phyloP scores from a whole-genome alignment of 2,888 invertebrate genomes.

The Yponomeuta plumbellus region DNA sequence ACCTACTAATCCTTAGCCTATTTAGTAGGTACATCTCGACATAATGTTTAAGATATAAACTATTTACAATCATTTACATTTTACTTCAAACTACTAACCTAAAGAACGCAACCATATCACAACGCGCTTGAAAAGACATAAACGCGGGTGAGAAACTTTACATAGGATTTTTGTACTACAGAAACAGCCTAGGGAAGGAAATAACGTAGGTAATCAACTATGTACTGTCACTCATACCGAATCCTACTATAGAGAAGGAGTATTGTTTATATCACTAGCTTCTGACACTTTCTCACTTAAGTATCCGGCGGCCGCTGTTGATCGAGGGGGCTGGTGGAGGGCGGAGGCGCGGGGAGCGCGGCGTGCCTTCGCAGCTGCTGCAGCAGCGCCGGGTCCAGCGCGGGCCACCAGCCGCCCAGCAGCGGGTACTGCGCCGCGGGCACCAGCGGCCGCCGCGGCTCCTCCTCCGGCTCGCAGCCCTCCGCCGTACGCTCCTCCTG shows the following conservation, averaged over 20 bases:
- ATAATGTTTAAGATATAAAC: constrained; percentile 28
- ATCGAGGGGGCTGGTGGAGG: constrained; percentile 46
- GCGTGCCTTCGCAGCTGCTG: constrained; percentile 66
- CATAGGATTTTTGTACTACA: constrained; percentile 7
- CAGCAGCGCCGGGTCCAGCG: constrained; percentile 68
- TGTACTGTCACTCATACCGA: neutral
- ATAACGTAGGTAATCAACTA: neutral
- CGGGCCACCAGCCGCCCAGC: constrained; percentile 69
- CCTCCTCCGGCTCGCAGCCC: constrained; percentile 36
- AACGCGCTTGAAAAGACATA: constrained; percentile 34
- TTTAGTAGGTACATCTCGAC: constrained; percentile 25
- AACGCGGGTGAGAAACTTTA: constrained; percentile 30
- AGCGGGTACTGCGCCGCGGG: constrained; percentile 63
- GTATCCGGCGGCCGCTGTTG: constrained; percentile 64
- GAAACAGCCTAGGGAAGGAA: constrained; percentile 4
- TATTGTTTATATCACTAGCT: neutral
- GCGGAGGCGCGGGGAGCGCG: constrained; percentile 36
- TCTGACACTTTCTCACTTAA: constrained; percentile 24
- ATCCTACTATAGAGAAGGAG: neutral
- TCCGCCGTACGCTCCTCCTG: constrained; percentile 54
- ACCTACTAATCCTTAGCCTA: constrained; percentile 29
- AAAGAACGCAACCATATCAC: constrained; percentile 22
- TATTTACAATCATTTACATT: constrained; percentile 38
- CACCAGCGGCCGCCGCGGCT: constrained; percentile 41
- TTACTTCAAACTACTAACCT: constrained; percentile 17